These are phyloP conservation scores for Elymnias hypermnestra DNA, from an alignment of 1,140 invertebrate species.

Conservation along the genomic window DNA sequence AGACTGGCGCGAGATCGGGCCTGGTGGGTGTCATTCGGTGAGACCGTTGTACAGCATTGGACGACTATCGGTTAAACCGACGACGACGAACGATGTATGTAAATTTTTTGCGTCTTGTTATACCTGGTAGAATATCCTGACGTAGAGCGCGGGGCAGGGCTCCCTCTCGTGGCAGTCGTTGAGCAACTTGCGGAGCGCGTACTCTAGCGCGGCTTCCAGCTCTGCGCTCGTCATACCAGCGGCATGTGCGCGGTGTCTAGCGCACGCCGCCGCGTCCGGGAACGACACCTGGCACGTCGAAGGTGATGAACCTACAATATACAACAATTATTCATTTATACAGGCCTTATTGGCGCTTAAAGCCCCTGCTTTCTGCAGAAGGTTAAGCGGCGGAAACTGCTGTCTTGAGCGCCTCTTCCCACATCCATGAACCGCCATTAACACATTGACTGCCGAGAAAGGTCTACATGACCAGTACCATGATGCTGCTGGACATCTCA, in stretches of 20 bases:
- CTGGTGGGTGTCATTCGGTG: no score
- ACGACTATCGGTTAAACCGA: no score
- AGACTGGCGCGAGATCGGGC: no score
- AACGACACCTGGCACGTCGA: conserved; percentile 80
- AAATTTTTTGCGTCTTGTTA: neutral
- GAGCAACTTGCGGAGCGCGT: conserved; percentile 84
- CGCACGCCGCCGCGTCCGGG: conserved; percentile 75
- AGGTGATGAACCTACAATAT: conserved; percentile 78
- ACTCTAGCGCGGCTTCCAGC: conserved; percentile 82
- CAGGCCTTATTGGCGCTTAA: no score
- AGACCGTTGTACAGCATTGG: neutral
- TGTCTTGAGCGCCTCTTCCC: no score
- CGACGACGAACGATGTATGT: neutral
- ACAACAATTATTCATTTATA: no score
- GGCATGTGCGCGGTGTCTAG: conserved; percentile 72
- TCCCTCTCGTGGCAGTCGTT: conserved; percentile 78
- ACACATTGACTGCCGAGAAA: no score
- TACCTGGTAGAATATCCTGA: conserved; percentile 86
- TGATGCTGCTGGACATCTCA: no score
- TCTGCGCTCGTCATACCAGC: conserved; percentile 77
- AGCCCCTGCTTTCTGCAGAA: no score
- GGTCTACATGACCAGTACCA: no score
- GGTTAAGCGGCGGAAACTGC: no score
- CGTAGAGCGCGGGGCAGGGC: conserved; percentile 78
- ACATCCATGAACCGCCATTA: no score